Conservation (phyloP, 2,888 invertebrate genomes). For the Eudasyphora cyanicolor region DNA sequence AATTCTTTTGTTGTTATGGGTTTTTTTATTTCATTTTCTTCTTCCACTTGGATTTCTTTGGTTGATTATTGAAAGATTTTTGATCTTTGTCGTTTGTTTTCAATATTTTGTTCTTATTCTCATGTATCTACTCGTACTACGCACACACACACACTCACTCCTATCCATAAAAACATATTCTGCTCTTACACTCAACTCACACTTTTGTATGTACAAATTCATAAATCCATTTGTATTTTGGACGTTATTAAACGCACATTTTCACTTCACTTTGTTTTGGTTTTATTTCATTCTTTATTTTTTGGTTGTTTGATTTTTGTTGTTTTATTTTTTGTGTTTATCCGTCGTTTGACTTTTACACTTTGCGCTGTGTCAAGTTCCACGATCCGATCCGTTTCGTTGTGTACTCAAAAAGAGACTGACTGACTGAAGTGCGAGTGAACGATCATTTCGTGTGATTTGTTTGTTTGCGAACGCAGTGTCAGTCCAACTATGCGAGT, state of each 20-base stretch:
- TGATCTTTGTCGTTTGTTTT: slow-evolving; percentile 13
- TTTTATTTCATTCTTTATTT: background rate
- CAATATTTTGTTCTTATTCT: slow-evolving; percentile 11
- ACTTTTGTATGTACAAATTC: too few relatives aligned
- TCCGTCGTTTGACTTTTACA: slow-evolving; percentile 63
- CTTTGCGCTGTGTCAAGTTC: slow-evolving; percentile 57
- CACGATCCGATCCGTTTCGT: slow-evolving; percentile 65
- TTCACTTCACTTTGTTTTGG: slow-evolving; percentile 12
- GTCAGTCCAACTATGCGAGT: background rate
- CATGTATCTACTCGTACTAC: background rate
- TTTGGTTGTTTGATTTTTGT: slow-evolving; percentile 61
- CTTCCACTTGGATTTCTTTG: slow-evolving; percentile 17
- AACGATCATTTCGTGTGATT: slow-evolving; percentile 27
- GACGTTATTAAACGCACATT: background rate
- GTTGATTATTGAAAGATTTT: slow-evolving; percentile 36
- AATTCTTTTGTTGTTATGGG: slow-evolving; percentile 4
- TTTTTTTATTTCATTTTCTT: background rate
- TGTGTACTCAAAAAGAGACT: slow-evolving; percentile 76
- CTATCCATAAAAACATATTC: too few relatives aligned
- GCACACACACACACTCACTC: background rate
- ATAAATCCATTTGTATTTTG: background rate
- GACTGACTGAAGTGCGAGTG: slow-evolving; percentile 71
- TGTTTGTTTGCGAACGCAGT: background rate
- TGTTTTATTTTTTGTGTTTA: slow-evolving; percentile 70
- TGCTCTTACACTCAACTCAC: background rate